Percentiles rank a stretch among this genome's conserved stretches.
phyloP scores from a whole-genome alignment of 2,797 vertebrate genomes.

The Yasuhikotakia modesta region DNA sequence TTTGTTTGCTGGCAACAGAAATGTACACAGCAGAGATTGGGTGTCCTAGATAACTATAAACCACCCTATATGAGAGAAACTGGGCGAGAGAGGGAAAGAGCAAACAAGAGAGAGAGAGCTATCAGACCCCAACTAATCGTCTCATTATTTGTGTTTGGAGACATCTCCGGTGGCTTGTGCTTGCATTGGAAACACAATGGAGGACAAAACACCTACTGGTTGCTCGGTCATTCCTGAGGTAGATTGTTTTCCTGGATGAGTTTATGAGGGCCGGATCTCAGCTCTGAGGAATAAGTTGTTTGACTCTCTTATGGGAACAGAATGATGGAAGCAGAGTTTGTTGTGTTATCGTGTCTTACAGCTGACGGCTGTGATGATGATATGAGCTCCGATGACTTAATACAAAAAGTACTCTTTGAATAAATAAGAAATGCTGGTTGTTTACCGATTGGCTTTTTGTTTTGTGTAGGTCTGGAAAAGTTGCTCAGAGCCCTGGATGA shows the following conservation, averaged over 20 bases:
- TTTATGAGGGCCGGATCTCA: conserved; percentile 36
- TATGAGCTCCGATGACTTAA: conserved; percentile 18
- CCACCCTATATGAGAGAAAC: conserved; percentile 30
- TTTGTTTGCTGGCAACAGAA: not conserved
- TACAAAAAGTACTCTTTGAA: conserved; percentile 25
- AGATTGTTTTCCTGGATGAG: conserved; percentile 49
- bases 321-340: conserved; percentile 35
- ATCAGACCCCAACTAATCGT: conserved; percentile 58
- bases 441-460: conserved; percentile 35
- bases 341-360: conserved; percentile 25
- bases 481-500: conserved; percentile 17
- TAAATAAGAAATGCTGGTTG: conserved; percentile 12
- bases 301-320: conserved; percentile 33
- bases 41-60: not conserved
- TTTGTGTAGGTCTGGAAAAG: too few species aligned
- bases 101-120: conserved; percentile 21
- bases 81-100: conserved; percentile 46
- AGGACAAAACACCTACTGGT: conserved; percentile 61
- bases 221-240: conserved; percentile 49
- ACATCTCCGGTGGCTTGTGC: conserved; percentile 60
- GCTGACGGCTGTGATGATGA: conserved; percentile 29
- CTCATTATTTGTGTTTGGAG: conserved; percentile 64
- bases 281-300: conserved; percentile 27
- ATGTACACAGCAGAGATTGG: not conserved
- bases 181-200: conserved; percentile 51